phyloP scores from a whole-genome alignment of 2,888 invertebrate genomes.

The Deilephila elpenor region DNA sequence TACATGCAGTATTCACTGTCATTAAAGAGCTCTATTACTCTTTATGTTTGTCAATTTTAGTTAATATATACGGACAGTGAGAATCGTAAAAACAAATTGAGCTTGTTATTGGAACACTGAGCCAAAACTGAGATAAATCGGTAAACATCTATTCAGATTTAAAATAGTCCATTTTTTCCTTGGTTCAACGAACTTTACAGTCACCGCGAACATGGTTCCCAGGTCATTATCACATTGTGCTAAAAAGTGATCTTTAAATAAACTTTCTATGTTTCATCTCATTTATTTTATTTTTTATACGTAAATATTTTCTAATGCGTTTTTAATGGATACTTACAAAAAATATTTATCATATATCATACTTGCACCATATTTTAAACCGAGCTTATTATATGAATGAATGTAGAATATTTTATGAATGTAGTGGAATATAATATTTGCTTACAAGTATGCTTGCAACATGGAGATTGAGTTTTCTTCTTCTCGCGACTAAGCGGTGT shows the following conservation, averaged over 20 bases:
- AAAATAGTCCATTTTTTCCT: constrained; percentile 43
- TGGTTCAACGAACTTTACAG: constrained; percentile 68
- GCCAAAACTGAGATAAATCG: constrained; percentile 36
- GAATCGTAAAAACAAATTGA: not conserved
- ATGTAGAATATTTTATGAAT: too few relatives aligned
- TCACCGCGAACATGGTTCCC: constrained; percentile 55
- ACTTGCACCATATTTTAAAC: too few relatives aligned
- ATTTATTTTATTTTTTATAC: constrained; percentile 3
- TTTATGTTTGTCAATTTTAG: not conserved
- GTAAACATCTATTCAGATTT: constrained; percentile 19
- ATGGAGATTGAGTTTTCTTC: too few relatives aligned
- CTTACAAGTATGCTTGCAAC: too few relatives aligned
- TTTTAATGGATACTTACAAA: not conserved
- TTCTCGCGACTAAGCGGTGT: too few relatives aligned
- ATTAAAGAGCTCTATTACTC: not conserved
- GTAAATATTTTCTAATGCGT: not conserved
- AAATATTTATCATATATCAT: not conserved
- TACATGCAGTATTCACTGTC: not conserved
- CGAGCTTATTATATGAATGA: too few relatives aligned
- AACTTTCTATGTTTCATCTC: constrained; percentile 23
- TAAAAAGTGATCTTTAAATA: constrained; percentile 17
- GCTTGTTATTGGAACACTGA: constrained; percentile 39
- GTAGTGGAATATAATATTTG: too few relatives aligned
- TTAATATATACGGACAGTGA: not conserved
- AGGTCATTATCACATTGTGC: constrained; percentile 49